phyloP scores from a whole-genome alignment of 2,888 invertebrate species.

The Hoplodrina blanda region DNA sequence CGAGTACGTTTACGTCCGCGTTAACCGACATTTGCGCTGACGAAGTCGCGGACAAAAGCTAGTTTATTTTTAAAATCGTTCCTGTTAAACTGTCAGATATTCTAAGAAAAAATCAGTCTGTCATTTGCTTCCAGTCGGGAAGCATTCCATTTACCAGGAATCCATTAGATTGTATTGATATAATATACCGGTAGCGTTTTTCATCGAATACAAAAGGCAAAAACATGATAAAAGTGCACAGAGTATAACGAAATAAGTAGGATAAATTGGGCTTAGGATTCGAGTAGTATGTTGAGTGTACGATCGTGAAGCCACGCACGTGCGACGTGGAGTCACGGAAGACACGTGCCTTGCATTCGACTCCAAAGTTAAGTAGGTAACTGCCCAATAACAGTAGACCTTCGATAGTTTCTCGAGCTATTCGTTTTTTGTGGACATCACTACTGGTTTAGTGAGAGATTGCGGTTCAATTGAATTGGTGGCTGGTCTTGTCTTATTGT shows the following conservation, averaged over 20 bases:
- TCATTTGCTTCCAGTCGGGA: constrained; percentile 20
- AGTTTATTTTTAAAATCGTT: background rate
- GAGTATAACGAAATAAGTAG: constrained; percentile 77
- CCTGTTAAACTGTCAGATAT: constrained; percentile 10
- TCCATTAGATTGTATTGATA: constrained; percentile 70
- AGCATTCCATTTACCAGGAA: constrained; percentile 63
- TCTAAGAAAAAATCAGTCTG: constrained; percentile 38
- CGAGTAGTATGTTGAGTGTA: constrained; percentile 72
- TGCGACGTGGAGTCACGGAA: constrained; percentile 81
- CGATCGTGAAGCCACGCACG: constrained; percentile 78
- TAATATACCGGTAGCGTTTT: constrained; percentile 63
- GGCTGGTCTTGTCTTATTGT: constrained; percentile 63
- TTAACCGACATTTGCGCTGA: no score
- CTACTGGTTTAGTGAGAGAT: constrained; percentile 43
- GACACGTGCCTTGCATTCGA: constrained; percentile 76
- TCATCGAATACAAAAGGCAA: constrained; percentile 64
- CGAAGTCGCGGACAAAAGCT: no score
- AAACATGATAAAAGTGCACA: constrained; percentile 71
- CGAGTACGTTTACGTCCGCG: no score
- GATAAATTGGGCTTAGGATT: constrained; percentile 81
- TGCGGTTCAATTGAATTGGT: constrained; percentile 68
- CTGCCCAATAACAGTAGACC: constrained; percentile 74
- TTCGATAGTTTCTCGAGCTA: constrained; percentile 58
- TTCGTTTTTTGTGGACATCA: constrained; percentile 53
- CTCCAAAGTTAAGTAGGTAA: constrained; percentile 68